Base-by-base conservation (phyloP, 2,113 vertebrate genomes). In the Sebastes schlegelii region DNA sequence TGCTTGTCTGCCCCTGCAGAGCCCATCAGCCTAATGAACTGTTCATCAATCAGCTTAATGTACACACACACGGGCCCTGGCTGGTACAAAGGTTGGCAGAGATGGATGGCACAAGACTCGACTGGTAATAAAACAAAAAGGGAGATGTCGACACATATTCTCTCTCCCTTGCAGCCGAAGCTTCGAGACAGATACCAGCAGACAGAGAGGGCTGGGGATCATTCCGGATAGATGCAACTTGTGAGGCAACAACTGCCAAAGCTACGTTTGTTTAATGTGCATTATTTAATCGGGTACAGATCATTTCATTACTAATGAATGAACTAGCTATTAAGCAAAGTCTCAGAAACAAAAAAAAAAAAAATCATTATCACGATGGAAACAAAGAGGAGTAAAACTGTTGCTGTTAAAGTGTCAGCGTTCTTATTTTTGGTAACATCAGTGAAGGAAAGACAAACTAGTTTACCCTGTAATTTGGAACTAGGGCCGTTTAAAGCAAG, bases 1-100 rank as follows among this genome's bases (percentile, higher is more conserved):
- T 82, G 88, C 74, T 82, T 65, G 71, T 80, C 55, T 63, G 70
- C 46, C 62, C 71, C 88, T 64, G 81, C 80, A 69, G 79, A 89
- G 79, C 74, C 88, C 88, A 94, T 94, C 91, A 92, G 86, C 88
- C 79, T 90, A 93, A 93, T 94, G 89, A 93, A 90, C 60, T 80
- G 82, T 83, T 91, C 88, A 90, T 92, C 85, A 91, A 88, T 92
- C 87, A 91, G 69, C 74, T 84, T 92, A 91, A 91, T 74, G 90
- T 51, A 68, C 84, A 69, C 74, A 75, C 54, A 65, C 73, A 55
- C 68, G 52, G 48, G 55, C 73, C 16, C 23, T 10, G 60, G 78
- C 87, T 75, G 80, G 72, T 58, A 62, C 40, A 64, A 54, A 77
- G 73, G 83, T 21, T 84, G 92, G 86, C 88, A 89, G 77, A 91